phyloP scores from a whole-genome alignment of 2,797 vertebrate genomes.

The Loris lydekkerianus region DNA sequence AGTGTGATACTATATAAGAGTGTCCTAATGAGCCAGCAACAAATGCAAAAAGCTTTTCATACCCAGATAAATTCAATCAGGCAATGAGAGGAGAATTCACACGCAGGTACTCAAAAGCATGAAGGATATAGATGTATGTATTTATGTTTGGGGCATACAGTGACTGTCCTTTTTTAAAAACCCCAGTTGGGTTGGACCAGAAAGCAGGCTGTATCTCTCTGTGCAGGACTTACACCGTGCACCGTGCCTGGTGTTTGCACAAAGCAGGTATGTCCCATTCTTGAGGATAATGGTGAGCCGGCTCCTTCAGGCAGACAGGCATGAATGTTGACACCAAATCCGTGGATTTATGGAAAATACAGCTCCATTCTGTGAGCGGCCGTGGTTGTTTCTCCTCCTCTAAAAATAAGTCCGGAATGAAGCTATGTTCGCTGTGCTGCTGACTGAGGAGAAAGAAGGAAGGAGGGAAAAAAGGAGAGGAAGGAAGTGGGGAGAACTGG shows the following conservation, averaged over 20 bases:
- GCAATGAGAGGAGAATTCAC: neutral
- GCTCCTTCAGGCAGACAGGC: neutral
- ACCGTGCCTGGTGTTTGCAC: neutral
- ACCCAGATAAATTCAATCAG: neutral
- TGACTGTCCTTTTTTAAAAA: neutral
- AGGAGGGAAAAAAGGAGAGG: neutral
- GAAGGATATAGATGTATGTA: neutral
- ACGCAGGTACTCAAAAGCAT: neutral
- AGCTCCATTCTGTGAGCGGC: neutral
- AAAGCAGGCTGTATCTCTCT: neutral
- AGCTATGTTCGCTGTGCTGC: neutral
- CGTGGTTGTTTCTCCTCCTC: neutral
- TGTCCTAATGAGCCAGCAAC: neutral
- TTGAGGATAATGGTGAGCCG: neutral
- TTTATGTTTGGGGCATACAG: neutral
- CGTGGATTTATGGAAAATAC: neutral
- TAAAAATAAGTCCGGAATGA: neutral
- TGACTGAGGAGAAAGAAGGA: neutral
- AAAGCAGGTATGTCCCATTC: neutral
- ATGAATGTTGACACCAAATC: neutral
- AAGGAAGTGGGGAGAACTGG: too few relatives aligned
- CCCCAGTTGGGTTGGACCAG: neutral
- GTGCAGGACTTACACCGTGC: too few relatives aligned
- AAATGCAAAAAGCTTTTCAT: slow-evolving; percentile 42
- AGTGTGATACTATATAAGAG: neutral